phyloP scores from a whole-genome alignment of 1,140 invertebrate genomes.

The Lanistes nyassanus region DNA sequence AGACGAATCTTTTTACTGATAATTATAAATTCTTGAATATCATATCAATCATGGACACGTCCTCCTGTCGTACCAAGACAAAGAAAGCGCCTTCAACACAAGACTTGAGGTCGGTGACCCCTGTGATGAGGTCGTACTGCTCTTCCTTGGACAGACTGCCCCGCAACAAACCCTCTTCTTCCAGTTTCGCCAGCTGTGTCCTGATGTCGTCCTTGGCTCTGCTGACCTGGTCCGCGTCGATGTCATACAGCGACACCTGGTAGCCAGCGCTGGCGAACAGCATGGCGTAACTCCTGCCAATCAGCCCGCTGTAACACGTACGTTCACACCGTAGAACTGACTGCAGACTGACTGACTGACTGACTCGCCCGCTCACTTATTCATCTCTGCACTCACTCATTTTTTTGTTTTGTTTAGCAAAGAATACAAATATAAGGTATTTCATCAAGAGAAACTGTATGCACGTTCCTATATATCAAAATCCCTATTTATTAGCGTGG shows the following conservation, averaged over 20 bases:
- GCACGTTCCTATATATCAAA: no score
- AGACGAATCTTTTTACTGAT: no score
- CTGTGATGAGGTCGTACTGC: slow-evolving; percentile 80
- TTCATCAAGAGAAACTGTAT: no score
- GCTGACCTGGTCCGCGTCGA: slow-evolving; percentile 78
- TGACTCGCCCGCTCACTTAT: no score
- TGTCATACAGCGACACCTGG: slow-evolving; percentile 86
- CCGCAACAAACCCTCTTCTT: slow-evolving; percentile 73
- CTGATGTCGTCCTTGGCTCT: slow-evolving; percentile 79
- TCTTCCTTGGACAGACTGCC: slow-evolving; percentile 79
- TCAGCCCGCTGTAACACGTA: slow-evolving; percentile 79
- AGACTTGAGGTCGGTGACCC: slow-evolving; percentile 52
- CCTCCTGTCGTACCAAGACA: slow-evolving; percentile 76
- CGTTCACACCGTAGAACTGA: no score
- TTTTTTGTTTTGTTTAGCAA: no score
- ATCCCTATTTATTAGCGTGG: no score
- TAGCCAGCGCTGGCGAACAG: slow-evolving; percentile 93
- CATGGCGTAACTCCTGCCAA: slow-evolving; percentile 95
- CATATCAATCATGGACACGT: no score
- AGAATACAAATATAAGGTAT: no score
- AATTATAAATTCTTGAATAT: no score
- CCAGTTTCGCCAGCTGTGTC: slow-evolving; percentile 78
- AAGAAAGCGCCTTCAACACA: slow-evolving; percentile 76
- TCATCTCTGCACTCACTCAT: no score
- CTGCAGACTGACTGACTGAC: no score